Conservation (phyloP, 1,140 invertebrate genomes). For the Eubasilissa regina region DNA sequence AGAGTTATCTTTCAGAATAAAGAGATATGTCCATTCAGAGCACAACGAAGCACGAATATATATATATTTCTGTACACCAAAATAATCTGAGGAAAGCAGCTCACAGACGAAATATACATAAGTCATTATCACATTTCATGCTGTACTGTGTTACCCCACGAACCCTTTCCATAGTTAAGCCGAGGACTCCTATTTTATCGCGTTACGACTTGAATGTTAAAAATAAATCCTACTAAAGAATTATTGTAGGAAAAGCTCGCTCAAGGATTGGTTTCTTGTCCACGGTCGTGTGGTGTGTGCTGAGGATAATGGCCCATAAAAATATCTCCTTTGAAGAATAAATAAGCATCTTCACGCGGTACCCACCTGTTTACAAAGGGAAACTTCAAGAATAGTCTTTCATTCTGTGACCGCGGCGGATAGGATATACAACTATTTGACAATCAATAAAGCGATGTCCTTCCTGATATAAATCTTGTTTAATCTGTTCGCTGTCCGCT, state of each 20-base stretch:
- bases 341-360: slow-evolving; percentile 25
- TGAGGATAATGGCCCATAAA: slow-evolving; percentile 52
- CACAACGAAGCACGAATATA: too few species aligned
- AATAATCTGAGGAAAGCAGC: too few species aligned
- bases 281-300: slow-evolving; percentile 33
- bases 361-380: slow-evolving; percentile 29
- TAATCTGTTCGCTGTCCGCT: neutral
- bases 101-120: too few species aligned
- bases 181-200: neutral
- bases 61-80: too few species aligned
- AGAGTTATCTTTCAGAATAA: too few species aligned
- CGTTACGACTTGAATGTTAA: neutral
- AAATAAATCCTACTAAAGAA: slow-evolving; percentile 5
- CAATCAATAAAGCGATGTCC: slow-evolving; percentile 26
- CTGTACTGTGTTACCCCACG: too few species aligned
- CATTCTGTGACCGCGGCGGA: slow-evolving; percentile 18
- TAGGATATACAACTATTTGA: slow-evolving; percentile 22
- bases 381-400: slow-evolving; percentile 26
- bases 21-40: too few species aligned
- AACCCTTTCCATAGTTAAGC: too few species aligned
- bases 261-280: slow-evolving; percentile 16
- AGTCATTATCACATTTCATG: too few species aligned
- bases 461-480: slow-evolving; percentile 42
- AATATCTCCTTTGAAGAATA: slow-evolving; percentile 44
- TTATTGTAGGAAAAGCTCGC: neutral